Evolutionary conservation across 2,888 invertebrate species (phyloP).

Genomic region (Melanargia galathea): DNA sequence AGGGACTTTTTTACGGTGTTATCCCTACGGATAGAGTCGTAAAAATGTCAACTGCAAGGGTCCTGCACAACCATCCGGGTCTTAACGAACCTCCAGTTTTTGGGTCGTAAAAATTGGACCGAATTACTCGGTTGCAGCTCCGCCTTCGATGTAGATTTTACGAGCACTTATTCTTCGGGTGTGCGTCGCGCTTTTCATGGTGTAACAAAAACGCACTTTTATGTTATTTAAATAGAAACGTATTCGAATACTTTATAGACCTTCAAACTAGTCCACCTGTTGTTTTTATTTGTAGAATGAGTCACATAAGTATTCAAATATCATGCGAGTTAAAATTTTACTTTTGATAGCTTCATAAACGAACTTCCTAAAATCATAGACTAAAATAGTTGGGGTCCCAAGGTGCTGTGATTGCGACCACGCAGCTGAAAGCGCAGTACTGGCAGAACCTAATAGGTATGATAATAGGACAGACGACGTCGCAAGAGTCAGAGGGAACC

Average conservation of each 20-base stretch:
- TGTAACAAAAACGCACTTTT: constrained; percentile 27
- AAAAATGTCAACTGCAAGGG: constrained; percentile 62
- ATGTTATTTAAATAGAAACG: constrained; percentile 36
- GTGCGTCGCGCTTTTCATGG: constrained; percentile 26
- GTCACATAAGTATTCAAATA: too few relatives aligned
- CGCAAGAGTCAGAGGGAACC: too few relatives aligned
- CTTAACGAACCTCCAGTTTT: constrained; percentile 64
- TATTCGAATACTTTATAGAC: constrained; percentile 15
- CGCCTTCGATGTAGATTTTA: constrained; percentile 56
- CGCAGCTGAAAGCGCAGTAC: too few relatives aligned
- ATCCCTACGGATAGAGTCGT: constrained; percentile 69
- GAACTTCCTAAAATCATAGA: too few relatives aligned
- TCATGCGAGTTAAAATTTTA: too few relatives aligned
- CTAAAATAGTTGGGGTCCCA: too few relatives aligned
- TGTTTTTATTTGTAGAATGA: background rate
- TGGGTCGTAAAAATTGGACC: constrained; percentile 61
- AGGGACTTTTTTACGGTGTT: constrained; percentile 52
- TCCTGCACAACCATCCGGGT: constrained; percentile 52
- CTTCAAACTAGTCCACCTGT: constrained; percentile 1
- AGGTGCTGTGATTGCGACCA: too few relatives aligned
- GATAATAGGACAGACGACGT: too few relatives aligned
- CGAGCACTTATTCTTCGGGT: constrained; percentile 47
- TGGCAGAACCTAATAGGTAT: too few relatives aligned
- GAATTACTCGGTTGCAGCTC: constrained; percentile 51
- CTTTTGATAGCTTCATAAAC: too few relatives aligned